These are phyloP conservation scores for Campylomormyrus tamandua DNA, from an alignment of 2,113 vertebrate genomes.

Conservation along the genomic window DNA sequence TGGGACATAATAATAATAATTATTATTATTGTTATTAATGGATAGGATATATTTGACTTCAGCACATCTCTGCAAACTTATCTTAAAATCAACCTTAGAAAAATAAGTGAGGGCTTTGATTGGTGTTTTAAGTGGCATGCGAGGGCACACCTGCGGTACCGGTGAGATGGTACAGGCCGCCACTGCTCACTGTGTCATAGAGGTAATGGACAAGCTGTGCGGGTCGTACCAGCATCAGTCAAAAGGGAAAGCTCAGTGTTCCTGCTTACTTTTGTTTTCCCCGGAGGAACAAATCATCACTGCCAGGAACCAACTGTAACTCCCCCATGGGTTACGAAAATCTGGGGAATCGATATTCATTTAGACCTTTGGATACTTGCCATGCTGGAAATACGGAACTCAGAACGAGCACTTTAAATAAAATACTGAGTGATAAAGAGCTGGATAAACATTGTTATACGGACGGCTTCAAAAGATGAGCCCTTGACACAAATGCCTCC, in stretches of 20 bases:
- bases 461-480: slow-evolving; percentile 24
- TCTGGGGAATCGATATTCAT: slow-evolving; percentile 66
- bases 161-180: not conserved
- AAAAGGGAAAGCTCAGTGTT: slow-evolving; percentile 21
- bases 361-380: slow-evolving; percentile 62
- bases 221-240: slow-evolving; percentile 25
- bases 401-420: slow-evolving; percentile 28
- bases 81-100: not conserved
- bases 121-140: not conserved
- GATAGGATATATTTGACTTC: not conserved
- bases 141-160: not conserved
- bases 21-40: not conserved
- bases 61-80: not conserved
- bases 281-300: slow-evolving; percentile 60
- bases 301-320: slow-evolving; percentile 54
- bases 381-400: slow-evolving; percentile 27
- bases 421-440: slow-evolving; percentile 37
- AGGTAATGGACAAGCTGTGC: slow-evolving; percentile 16
- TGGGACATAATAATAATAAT: not conserved
- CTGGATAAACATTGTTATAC: slow-evolving; percentile 20
- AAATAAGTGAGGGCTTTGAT: not conserved
- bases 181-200: not conserved
- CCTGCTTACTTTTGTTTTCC: slow-evolving; percentile 43
- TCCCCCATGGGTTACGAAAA: slow-evolving; percentile 58
- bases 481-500: slow-evolving; percentile 30